A percentile compares a stretch with the other conserved stretches of the same genome.
Evolutionary conservation across 2,888 invertebrate genomes (phyloP).

Genomic region (Yponomeuta evonymella): DNA sequence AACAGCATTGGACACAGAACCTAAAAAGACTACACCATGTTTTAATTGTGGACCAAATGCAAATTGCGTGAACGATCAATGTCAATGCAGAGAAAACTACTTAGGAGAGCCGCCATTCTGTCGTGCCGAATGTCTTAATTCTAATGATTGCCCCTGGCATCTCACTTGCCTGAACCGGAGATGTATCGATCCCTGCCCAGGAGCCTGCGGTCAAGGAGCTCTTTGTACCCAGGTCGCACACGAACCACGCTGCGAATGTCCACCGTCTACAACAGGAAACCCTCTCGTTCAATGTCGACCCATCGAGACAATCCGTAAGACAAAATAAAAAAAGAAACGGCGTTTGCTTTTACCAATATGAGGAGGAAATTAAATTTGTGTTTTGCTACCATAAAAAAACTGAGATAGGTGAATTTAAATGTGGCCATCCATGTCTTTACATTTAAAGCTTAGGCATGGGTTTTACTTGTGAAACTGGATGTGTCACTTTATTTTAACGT

Average conservation of each 20-base stretch:
- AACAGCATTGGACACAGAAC: slow-evolving; percentile 44
- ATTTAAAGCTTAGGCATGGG: slow-evolving; percentile 75
- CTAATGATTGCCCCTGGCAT: slow-evolving; percentile 82
- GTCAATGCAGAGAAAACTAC: slow-evolving; percentile 80
- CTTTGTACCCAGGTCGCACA: slow-evolving; percentile 83
- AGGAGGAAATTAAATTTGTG: neutral
- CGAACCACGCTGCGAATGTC: slow-evolving; percentile 82
- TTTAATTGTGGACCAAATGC: slow-evolving; percentile 86
- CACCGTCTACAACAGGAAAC: slow-evolving; percentile 81
- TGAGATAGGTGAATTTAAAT: slow-evolving; percentile 17
- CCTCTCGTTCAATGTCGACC: slow-evolving; percentile 82
- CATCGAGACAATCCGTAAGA: slow-evolving; percentile 70
- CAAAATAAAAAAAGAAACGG: slow-evolving; percentile 58
- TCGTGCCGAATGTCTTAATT: slow-evolving; percentile 82
- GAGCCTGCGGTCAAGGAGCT: slow-evolving; percentile 84
- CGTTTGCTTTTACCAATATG: slow-evolving; percentile 31
- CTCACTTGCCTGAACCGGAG: slow-evolving; percentile 82
- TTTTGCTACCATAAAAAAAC: slow-evolving; percentile 23
- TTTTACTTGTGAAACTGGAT: slow-evolving; percentile 65
- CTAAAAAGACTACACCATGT: slow-evolving; percentile 73
- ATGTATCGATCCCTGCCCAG: slow-evolving; percentile 84
- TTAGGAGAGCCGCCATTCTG: slow-evolving; percentile 85
- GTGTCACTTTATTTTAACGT: slow-evolving; percentile 29
- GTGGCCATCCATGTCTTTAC: slow-evolving; percentile 43
- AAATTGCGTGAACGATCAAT: slow-evolving; percentile 80